Evolutionary conservation across 2,113 vertebrate species (phyloP).

Genomic region (Lepus timidus): DNA sequence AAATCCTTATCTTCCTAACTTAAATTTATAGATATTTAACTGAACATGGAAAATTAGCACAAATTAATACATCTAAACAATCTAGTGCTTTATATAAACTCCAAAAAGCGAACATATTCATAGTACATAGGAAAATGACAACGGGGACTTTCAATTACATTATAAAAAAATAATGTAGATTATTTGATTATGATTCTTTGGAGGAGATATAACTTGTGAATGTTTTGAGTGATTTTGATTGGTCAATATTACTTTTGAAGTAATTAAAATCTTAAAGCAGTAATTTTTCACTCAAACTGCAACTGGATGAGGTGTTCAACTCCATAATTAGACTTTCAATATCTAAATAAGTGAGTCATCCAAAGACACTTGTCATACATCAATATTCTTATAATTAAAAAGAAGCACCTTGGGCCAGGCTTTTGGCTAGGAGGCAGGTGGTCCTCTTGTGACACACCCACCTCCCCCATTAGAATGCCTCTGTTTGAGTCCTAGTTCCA

Average conservation of each 20-base stretch:
- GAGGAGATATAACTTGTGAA: slow-evolving; percentile 1
- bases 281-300: slow-evolving; percentile 38
- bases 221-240: slow-evolving; percentile 32
- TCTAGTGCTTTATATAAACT: background rate
- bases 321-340: slow-evolving; percentile 9
- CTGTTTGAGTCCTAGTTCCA: too few species aligned
- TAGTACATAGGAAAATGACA: background rate
- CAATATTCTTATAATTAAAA: background rate
- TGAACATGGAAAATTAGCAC: background rate
- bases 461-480: too few species aligned
- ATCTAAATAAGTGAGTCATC: slow-evolving; percentile 22
- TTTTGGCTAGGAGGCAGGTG: too few species aligned
- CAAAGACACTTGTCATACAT: background rate
- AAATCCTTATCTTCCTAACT: background rate
- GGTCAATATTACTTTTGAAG: slow-evolving; percentile 59
- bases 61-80: background rate
- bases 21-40: background rate
- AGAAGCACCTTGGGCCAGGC: too few species aligned
- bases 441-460: too few species aligned
- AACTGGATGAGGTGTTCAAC: slow-evolving; percentile 50
- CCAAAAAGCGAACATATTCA: background rate
- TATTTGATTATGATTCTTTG: slow-evolving; percentile 61
- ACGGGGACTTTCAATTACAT: slow-evolving; percentile 48
- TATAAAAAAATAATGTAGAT: slow-evolving; percentile 3
- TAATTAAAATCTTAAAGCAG: slow-evolving; percentile 69